Percentiles rank a stretch among this genome's conserved stretches.
Evolutionary conservation across 2,888 invertebrate genomes (phyloP).

Genomic region (Meganola albula): DNA sequence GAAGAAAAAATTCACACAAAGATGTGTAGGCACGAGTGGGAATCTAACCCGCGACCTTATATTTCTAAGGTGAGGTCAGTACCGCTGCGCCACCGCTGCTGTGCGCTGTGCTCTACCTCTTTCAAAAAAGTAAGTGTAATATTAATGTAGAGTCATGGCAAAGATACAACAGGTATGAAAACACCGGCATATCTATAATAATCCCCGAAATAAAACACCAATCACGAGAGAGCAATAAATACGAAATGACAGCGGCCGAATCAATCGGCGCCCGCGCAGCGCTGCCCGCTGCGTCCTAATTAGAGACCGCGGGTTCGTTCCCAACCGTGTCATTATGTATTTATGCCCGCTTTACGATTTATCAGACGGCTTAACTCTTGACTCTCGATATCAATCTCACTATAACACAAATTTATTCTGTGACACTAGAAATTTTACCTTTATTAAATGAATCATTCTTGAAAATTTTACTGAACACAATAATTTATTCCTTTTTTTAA

Average conservation of each 20-base stretch:
- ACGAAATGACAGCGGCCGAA: slow-evolving; percentile 62
- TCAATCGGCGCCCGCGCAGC: slow-evolving; percentile 44
- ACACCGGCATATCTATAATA: slow-evolving; percentile 9
- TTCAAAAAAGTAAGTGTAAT: background rate
- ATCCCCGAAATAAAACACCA: slow-evolving; percentile 4
- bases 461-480: no score
- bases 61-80: no score
- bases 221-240: slow-evolving; percentile 43
- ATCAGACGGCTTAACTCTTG: slow-evolving; percentile 9
- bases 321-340: slow-evolving; percentile 49
- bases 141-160: background rate
- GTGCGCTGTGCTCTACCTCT: background rate
- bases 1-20: no score
- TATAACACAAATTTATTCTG: background rate
- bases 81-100: no score
- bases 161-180: background rate
- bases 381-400: no score
- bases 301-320: slow-evolving; percentile 42
- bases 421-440: no score
- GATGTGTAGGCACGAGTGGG: no score
- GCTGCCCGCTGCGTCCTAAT: slow-evolving; percentile 47
- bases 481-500: no score
- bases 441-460: no score
- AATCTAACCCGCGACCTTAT: no score
- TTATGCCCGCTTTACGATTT: slow-evolving; percentile 29